A percentile compares a stretch with the other conserved stretches of the same genome.
Evolutionary conservation across 2,113 vertebrate species (phyloP).

Genomic region (Dendrocopos noguchii): DNA sequence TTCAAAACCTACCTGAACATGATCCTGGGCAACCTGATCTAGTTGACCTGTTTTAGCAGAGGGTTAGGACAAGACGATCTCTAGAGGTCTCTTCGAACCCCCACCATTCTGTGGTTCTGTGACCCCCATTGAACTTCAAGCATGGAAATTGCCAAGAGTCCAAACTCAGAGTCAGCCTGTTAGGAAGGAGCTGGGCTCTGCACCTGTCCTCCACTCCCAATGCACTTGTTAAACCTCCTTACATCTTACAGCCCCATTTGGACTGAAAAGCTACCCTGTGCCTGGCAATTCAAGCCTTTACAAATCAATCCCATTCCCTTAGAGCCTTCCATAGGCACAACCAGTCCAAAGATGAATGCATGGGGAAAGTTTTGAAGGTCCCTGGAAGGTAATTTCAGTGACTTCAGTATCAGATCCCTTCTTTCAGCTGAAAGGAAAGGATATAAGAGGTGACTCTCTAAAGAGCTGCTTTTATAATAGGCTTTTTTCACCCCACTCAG

Average conservation of each 20-base stretch:
- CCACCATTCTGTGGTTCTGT: too few relatives aligned
- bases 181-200: neutral
- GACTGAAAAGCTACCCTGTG: neutral
- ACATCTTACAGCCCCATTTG: neutral
- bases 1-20: too few relatives aligned
- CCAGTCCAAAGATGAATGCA: neutral
- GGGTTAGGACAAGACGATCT: too few relatives aligned
- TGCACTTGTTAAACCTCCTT: neutral
- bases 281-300: neutral
- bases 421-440: constrained; percentile 57
- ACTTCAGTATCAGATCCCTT: constrained; percentile 25
- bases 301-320: neutral
- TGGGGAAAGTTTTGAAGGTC: constrained; percentile 34
- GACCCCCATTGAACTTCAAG: neutral
- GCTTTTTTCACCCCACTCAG: constrained; percentile 60
- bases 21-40: too few relatives aligned
- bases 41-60: too few relatives aligned
- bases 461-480: constrained; percentile 62
- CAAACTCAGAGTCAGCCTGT: neutral
- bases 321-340: neutral
- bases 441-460: constrained; percentile 53
- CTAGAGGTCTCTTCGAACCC: too few relatives aligned
- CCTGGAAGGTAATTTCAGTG: neutral
- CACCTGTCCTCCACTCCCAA: neutral
- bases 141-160: neutral